Evolutionary conservation across 2,888 invertebrate species (phyloP), one percentile per base, ranked within the genome.

Genomic region (Lasius fuliginosus): DNA sequence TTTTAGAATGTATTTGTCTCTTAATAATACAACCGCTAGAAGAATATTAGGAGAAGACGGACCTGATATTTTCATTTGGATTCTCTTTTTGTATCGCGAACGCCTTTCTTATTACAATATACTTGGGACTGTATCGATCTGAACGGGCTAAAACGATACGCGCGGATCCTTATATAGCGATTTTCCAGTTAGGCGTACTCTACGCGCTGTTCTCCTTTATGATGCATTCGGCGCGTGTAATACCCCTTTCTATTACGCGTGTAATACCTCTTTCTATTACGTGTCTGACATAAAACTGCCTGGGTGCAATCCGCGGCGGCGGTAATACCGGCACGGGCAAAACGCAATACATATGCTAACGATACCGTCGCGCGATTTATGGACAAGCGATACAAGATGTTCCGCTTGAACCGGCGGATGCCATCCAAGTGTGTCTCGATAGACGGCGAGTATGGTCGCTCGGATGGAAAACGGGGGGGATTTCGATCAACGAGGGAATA

Each of bases 401-500:
- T 53, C 74, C 77, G 60, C 75, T 74, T 75, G 75, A 75, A 65
- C 74, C 64, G 15, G 40, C n/a, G 62, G 67, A n/a, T 75, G 49
- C 27, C n/a, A 64, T 42, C 64, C 53, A 74, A 74, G 73, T 82
- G 73, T 58, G 82, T 74, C 49, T 82, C 81, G 49, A 40, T 40
- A 74, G 53, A 33, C 46, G 64, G 62, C 68, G 79, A 62, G 49
- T 71, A 60, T 79, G 46, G 79, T 69, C 82, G 84, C 68, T 82
- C 82, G 85, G 83, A 89, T 71, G 79, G 83, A 82, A 79, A 89
- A 83, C 86, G 85, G 83, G 36, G 23, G 23, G 58, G 79, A 87
- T 89, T 85, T 86, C 69, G 81, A 87, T 86, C 83, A 69, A 86
- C 85, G 62, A 79, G 83, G 85, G 85, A 85, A 84, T 27, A 86